Evolutionary conservation across 2,888 invertebrate genomes (phyloP).

Genomic region (Heliconius ethilla): DNA sequence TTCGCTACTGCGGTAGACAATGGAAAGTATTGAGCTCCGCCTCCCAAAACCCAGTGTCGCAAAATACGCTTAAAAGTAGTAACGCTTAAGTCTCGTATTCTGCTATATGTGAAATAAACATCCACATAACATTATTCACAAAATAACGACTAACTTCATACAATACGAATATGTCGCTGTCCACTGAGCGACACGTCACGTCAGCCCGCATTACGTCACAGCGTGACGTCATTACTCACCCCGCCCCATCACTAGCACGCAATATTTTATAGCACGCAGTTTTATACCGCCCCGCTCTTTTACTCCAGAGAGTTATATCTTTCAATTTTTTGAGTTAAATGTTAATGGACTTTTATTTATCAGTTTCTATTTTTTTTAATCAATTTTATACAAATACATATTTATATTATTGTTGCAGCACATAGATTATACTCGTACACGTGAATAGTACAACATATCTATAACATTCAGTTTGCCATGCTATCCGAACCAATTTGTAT

Average conservation of each 20-base stretch:
- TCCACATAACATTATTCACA: not conserved
- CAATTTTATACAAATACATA: too few relatives aligned
- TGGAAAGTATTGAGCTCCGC: not conserved
- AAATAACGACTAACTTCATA: slow-evolving; percentile 15
- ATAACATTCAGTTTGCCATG: not conserved
- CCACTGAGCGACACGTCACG: slow-evolving; percentile 40
- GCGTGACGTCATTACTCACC: slow-evolving; percentile 63
- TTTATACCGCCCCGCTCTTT: slow-evolving; percentile 38
- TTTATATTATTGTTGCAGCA: too few relatives aligned
- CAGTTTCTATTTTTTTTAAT: not conserved
- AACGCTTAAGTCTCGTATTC: too few relatives aligned
- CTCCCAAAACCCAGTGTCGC: not conserved
- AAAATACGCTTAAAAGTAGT: not conserved
- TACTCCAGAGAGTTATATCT: slow-evolving; percentile 39
- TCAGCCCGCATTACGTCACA: slow-evolving; percentile 51
- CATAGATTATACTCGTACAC: too few relatives aligned
- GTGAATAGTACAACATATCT: too few relatives aligned
- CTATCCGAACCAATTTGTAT: not conserved
- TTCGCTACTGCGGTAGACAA: not conserved
- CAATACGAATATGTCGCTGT: slow-evolving; percentile 33
- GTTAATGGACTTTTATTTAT: slow-evolving; percentile 31
- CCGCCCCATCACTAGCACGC: slow-evolving; percentile 53
- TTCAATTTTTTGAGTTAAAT: slow-evolving; percentile 37
- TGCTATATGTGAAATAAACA: too few relatives aligned
- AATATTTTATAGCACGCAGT: slow-evolving; percentile 47